Percentiles rank a stretch among this genome's conserved stretches.
phyloP scores from a whole-genome alignment of 2,888 invertebrate species.

The Hymenopus coronatus region DNA sequence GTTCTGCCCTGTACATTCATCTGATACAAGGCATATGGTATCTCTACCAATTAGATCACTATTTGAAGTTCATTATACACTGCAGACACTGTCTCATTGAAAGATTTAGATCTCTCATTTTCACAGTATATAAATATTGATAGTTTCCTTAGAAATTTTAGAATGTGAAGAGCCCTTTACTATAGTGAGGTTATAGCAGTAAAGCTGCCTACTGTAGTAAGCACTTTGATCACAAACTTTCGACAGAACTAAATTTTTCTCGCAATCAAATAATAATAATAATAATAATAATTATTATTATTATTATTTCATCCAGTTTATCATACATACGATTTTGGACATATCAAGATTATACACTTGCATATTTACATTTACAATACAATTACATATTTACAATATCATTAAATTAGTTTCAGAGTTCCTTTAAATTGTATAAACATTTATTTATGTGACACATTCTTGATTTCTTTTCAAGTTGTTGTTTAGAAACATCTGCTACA shows the following conservation, averaged over 20 bases:
- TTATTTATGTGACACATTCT: too few relatives aligned
- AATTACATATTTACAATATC: too few relatives aligned
- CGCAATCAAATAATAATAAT: too few relatives aligned
- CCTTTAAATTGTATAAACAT: too few relatives aligned
- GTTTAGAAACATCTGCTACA: too few relatives aligned
- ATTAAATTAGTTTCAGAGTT: too few relatives aligned
- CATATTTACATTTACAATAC: too few relatives aligned
- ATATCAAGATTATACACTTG: too few relatives aligned
- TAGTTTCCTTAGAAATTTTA: not conserved
- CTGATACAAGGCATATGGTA: not conserved
- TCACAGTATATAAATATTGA: constrained; percentile 8
- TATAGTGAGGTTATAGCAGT: not conserved
- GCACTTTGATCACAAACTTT: not conserved
- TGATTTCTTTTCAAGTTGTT: too few relatives aligned
- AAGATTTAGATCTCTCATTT: not conserved
- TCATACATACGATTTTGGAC: too few relatives aligned
- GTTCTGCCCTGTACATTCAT: constrained; percentile 1
- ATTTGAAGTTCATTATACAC: not conserved
- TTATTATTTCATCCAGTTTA: too few relatives aligned
- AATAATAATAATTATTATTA: too few relatives aligned
- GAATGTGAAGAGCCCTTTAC: not conserved
- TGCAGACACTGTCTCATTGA: not conserved
- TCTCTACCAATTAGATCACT: not conserved
- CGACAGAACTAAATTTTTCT: not conserved
- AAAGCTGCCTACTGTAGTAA: not conserved